phyloP scores from a whole-genome alignment of 1,140 invertebrate genomes.

The Marisa cornuarietis region DNA sequence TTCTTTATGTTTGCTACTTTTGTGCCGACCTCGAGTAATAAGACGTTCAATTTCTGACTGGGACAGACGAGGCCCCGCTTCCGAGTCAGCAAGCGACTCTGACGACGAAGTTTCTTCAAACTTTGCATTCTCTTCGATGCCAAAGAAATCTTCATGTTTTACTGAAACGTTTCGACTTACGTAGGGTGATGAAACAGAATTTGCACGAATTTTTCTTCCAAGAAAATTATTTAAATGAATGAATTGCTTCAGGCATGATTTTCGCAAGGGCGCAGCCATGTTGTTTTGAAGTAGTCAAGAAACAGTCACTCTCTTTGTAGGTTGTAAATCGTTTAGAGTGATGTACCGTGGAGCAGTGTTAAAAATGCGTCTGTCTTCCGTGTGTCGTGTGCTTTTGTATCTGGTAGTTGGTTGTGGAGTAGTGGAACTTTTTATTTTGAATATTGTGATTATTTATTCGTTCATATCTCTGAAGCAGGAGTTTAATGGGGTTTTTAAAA shows the following conservation, averaged over 20 bases:
- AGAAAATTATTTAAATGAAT: neutral
- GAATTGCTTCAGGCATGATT: neutral
- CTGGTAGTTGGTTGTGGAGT: slow-evolving; percentile 25
- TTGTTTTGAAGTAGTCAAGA: too few relatives aligned
- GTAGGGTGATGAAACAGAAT: neutral
- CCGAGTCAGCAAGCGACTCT: neutral
- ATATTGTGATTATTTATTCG: slow-evolving; percentile 32
- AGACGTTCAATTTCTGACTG: neutral
- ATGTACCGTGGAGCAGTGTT: too few relatives aligned
- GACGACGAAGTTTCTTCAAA: neutral
- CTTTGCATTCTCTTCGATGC: neutral
- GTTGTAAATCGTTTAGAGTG: too few relatives aligned
- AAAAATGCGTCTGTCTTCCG: neutral
- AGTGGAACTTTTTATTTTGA: slow-evolving; percentile 40
- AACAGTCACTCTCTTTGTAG: too few relatives aligned
- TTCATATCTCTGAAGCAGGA: slow-evolving; percentile 21
- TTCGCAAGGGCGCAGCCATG: slow-evolving; percentile 22
- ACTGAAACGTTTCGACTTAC: neutral
- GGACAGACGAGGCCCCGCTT: neutral
- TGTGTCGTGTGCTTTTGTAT: slow-evolving; percentile 21
- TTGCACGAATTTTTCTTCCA: neutral
- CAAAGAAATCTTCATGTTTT: slow-evolving; percentile 19
- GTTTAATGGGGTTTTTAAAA: slow-evolving; percentile 17
- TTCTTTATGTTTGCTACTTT: neutral
- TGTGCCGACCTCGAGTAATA: neutral